phyloP scores from a whole-genome alignment of 1,140 invertebrate genomes.

The honey bee (Apis mellifera) region Amel_HAv3.1 CM009933.2:612001-612500 shows the following conservation, averaged over 20 bases:
- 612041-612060: constrained; percentile 88
- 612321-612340: constrained; percentile 91
- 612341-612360: constrained; percentile 90
- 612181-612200: constrained; percentile 85
- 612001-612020: constrained; percentile 82
- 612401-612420: constrained; percentile 83
- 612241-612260: constrained; percentile 88
- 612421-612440: constrained; percentile 84
- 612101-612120: constrained; percentile 86
- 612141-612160: constrained; percentile 90
- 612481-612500: constrained; percentile 90
- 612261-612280: constrained; percentile 76
- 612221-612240: constrained; percentile 90
- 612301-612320: constrained; percentile 90
- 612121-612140: constrained; percentile 88
- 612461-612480: constrained; percentile 87
- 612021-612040: constrained; percentile 74
- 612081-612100: constrained; percentile 88
- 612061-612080: constrained; percentile 88
- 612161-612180: constrained; percentile 90
- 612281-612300: constrained; percentile 84
- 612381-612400: constrained; percentile 90
- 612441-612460: constrained; percentile 91
- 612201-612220: constrained; percentile 90
- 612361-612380: constrained; percentile 86